Evolutionary conservation across 92 coral and sea anemone genomes (phyloP), one percentile per base, ranked within the genome.

Genomic region (Bergia puertoricense): DNA sequence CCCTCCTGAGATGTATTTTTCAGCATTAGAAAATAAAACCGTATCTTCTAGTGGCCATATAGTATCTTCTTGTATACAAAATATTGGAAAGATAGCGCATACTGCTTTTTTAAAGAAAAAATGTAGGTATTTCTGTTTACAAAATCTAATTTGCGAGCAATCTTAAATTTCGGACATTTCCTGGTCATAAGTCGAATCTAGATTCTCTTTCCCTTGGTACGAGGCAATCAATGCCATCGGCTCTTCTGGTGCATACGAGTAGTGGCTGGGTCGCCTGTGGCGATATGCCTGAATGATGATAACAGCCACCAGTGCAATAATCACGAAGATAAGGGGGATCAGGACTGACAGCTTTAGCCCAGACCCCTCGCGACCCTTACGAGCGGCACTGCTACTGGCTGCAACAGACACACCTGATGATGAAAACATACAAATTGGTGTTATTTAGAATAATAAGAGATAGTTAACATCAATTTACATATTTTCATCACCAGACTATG

Each of bases 261-360:
- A 36, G 10, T 30, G 44, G 76, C 39, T 66, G 15, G 76, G 37
- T 11, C 41, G 76, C 56, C 76, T 82, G 23, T 66, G 59, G 20
- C 86, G 76, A 66, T 82, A 82, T 11, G 76, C 86, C 5, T 18
- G 59, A 45, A 82, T 9, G 41, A 82, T 22, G 54, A 82, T 66
- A 22, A 82, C 76, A 4, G 62, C 76, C 59, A 66, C 76, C 8
- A 82, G 76, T 41, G 54, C n/a, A 38, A 82, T 11, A 30, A 82
- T 67, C 56, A 82, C 76, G 4, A 82, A 41, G 39, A 82, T 38
- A 23, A 82, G 86, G 1, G 86, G 86, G n/a, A 82, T 82, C 51
- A 82, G 39, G n/a, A 82, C 67, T 82, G 86, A 82, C 41, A 81
- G 85, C 85, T 59, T 57, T 22, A 62, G 46, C 36, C 46, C 83